Base-by-base conservation (phyloP, 2,888 invertebrate species). In the Cetonia aurata region DNA sequence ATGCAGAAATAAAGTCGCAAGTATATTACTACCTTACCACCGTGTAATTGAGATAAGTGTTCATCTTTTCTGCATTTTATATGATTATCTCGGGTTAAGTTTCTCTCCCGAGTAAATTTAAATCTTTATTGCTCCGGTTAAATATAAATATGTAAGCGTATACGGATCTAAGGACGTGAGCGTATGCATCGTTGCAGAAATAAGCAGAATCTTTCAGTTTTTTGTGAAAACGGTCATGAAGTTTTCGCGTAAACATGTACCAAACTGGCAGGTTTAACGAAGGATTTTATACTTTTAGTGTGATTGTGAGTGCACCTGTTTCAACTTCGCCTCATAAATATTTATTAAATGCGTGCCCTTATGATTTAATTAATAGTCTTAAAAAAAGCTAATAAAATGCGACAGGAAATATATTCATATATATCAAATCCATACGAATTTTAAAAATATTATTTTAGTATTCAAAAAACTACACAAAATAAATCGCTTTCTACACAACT, bases 31-130 rank as follows among this genome's bases (percentile, higher is more conserved):
- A 52, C 70, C 67, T 70, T 70, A 70, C 70, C 68, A 66, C 70
- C 68, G 60, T 42, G 72, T 70, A 71, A 73, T 74, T 71, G 71
- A 71, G 72, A 71, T 72, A 72, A 72, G 72, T 71, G 67, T 74
- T 70, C 74, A 73, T 72, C 70, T 71, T 70, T 73, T 72, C 71
- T 72, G 71, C 52, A 72, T 70, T 73, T 74, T 74, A 74, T 73
- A 71, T 59, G 71, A 70, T 73, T 74, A 73, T 68, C 68, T 65
- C 62, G 3, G 50, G 17, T 41, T 65, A 50, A 37, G 62, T 52
- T 50, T 65, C 62, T 65, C 62, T 52, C 62, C 19, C 41, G 69
- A 60, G 69, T 69, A 69, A 69, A 69, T 69, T 62, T 59, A 69
- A 60, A 60, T 69, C 69, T 69, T 69, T 69, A 69, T 69, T 69